phyloP scores from a whole-genome alignment of 2,113 vertebrate species.

The Budorcas taxicolor region DNA sequence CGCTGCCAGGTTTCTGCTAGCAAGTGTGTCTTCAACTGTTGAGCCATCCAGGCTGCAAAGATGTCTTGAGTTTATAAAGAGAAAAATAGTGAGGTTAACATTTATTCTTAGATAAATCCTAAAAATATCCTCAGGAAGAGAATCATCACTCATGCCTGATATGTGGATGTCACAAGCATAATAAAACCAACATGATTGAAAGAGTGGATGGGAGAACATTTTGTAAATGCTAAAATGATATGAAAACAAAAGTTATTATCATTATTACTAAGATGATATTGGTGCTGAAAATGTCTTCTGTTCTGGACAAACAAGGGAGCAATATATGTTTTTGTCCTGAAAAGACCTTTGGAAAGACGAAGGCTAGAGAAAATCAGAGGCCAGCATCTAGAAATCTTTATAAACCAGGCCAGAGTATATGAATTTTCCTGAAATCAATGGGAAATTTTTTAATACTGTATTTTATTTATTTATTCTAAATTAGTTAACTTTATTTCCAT shows the following conservation, averaged over 20 bases:
- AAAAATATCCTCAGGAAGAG: constrained; percentile 16
- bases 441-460: not conserved
- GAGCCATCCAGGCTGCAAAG: constrained; percentile 91
- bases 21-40: constrained; percentile 84
- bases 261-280: not conserved
- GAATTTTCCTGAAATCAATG: not conserved
- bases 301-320: not conserved
- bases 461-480: not conserved
- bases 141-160: not conserved
- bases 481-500: not conserved
- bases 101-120: not conserved
- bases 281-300: not conserved
- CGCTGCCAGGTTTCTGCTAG: constrained; percentile 90
- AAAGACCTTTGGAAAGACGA: constrained; percentile 12
- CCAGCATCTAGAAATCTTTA: not conserved
- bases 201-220: not conserved
- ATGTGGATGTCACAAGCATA: not conserved
- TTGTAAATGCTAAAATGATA: constrained; percentile 5
- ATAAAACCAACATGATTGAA: not conserved
- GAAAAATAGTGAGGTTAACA: constrained; percentile 20
- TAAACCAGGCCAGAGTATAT: not conserved
- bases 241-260: constrained; percentile 1
- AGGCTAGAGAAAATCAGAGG: not conserved
- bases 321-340: not conserved
- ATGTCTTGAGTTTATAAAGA: constrained; percentile 84